These are phyloP conservation scores for Pterocles orientalis DNA, from an alignment of 2,113 vertebrate genomes.

Conservation along the genomic window DNA sequence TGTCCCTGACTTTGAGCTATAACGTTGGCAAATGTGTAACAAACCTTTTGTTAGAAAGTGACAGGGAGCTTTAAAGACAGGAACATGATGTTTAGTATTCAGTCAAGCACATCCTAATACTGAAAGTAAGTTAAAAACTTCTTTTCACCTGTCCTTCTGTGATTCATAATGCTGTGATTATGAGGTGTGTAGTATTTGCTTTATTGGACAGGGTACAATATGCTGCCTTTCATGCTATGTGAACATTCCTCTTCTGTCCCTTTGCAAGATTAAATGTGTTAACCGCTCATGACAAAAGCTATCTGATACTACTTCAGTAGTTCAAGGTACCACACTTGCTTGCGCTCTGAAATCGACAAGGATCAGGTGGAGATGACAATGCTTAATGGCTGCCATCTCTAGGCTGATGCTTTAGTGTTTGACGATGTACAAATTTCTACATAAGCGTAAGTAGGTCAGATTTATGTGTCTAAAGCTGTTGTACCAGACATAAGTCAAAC, in stretches of 20 bases:
- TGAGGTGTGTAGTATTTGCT: neutral
- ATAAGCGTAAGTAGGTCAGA: neutral
- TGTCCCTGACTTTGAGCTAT: neutral
- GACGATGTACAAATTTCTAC: neutral
- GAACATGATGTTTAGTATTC: neutral
- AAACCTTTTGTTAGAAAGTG: neutral
- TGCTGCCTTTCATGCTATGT: neutral
- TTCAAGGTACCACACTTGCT: accelerated
- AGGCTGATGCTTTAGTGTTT: neutral
- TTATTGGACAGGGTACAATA: neutral
- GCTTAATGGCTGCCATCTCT: neutral
- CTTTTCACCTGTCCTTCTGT: neutral
- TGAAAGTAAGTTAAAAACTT: neutral
- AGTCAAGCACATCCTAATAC: neutral
- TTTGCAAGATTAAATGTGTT: neutral
- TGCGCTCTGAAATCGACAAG: neutral
- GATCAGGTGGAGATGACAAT: neutral
- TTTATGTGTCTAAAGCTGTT: neutral
- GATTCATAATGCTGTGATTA: neutral
- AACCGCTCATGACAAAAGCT: neutral
- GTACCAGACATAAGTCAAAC: neutral
- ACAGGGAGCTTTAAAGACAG: neutral
- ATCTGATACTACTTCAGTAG: neutral
- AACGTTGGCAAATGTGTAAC: neutral
- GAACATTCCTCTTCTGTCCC: neutral